phyloP scores from a whole-genome alignment of 1,140 invertebrate genomes.

The Magallana angulata region DNA sequence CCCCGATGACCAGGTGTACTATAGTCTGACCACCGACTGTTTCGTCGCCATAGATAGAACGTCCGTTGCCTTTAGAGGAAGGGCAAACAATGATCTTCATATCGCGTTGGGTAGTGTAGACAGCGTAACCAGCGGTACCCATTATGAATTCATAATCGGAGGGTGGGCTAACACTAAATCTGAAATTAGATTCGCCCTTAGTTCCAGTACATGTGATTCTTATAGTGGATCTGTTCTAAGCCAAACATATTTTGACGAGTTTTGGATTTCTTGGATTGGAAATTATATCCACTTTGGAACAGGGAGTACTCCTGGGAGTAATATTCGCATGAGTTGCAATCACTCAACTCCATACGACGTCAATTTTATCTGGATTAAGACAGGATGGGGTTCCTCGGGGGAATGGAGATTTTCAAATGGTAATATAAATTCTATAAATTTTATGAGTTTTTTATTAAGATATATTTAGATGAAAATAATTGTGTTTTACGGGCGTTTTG shows the following conservation, averaged over 20 bases:
- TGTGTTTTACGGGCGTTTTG: not conserved
- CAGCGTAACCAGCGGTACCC: not conserved
- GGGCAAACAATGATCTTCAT: constrained; percentile 36
- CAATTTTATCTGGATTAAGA: not conserved
- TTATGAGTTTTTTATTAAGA: no score
- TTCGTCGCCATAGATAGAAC: not conserved
- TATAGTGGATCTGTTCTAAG: not conserved
- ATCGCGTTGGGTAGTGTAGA: constrained; percentile 18
- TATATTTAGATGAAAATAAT: no score
- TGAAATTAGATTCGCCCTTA: not conserved
- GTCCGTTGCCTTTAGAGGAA: not conserved
- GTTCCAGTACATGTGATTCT: not conserved
- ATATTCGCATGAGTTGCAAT: not conserved
- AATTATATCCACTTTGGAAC: not conserved
- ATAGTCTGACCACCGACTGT: not conserved
- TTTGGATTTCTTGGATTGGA: constrained; percentile 28
- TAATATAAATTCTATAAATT: no score
- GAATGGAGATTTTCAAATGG: constrained; percentile 21
- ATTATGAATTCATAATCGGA: constrained; percentile 43
- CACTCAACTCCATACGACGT: not conserved
- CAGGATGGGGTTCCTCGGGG: constrained; percentile 7
- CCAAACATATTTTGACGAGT: not conserved
- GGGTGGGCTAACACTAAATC: constrained; percentile 31
- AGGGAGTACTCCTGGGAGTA: not conserved
- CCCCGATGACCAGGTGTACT: not conserved